Evolutionary conservation across 1,140 invertebrate genomes (phyloP), one percentile per base, ranked within the genome.

Genomic region (Lutraria rhynchaena): DNA sequence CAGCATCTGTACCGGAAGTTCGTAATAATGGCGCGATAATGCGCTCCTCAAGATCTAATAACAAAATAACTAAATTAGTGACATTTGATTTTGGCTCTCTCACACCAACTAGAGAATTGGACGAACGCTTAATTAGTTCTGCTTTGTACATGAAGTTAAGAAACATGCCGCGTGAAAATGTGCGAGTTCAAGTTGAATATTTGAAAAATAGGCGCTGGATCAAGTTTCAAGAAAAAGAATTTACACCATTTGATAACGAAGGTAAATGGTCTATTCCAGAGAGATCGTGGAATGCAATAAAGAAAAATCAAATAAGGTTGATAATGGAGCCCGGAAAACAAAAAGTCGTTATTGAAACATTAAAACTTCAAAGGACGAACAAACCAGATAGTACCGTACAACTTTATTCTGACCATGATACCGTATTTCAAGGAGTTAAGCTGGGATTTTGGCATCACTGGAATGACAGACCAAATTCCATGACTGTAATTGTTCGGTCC

Each of bases 401-500:
- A 4, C 55, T 81, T 9, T 81, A 81, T 61, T 49, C 55, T 15
- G 55, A 71, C 29, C 4, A 49, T 15, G 31, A 81, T 27, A 46
- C 61, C 19, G 65, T 81, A 11, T 60, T 70, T 29, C 31, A 81
- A 44, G 77, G 77, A 5, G 65, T 81, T 1, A 41, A 53, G 13
- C 77, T 81, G 11, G 63, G 67, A 0, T 70, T 71, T 24, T 81
- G 77, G 77, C 67, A 70, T 15, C 49, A 70, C 44, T 70, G 77
- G 77, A 11, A 29, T 15, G 27, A 70, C 15, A 33, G 33, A 9
- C 77, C 65, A 5, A 51, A 70, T 7, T 70, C 77, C 4, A 81
- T 81, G 77, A 60, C 55, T 15, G 35, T 81, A 2, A 60, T 9
- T 7, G 22, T 70, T 3, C 24, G 31, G 29, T 22, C 24, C 29